Conservation (phyloP, 92 coral and sea anemone genomes). For the Porites cylindrica region DNA sequence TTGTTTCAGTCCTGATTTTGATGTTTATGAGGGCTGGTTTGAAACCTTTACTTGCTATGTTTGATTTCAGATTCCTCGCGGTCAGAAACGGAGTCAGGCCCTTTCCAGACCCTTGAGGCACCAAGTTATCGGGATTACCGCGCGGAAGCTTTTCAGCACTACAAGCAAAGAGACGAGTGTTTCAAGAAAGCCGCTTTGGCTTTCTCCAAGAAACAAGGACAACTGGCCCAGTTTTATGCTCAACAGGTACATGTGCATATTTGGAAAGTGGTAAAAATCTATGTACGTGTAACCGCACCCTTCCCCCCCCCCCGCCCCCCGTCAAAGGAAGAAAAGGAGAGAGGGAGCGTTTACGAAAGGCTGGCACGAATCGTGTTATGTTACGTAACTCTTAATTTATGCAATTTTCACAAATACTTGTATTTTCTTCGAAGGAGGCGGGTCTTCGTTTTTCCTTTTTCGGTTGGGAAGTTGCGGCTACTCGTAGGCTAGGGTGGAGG, state of each 20-base stretch:
- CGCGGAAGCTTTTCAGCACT: constrained; percentile 90
- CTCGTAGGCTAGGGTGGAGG: no score
- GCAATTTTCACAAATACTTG: no score
- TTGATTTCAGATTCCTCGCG: constrained; percentile 20
- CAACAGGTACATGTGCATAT: constrained; percentile 70
- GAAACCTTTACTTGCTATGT: neutral
- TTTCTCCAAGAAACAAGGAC: constrained; percentile 92
- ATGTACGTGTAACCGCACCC: neutral
- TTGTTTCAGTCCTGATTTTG: no score
- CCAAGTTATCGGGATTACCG: constrained; percentile 93
- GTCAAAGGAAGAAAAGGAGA: neutral
- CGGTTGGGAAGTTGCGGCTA: no score
- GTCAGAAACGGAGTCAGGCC: constrained; percentile 16
- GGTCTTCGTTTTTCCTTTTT: no score
- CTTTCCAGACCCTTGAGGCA: constrained; percentile 84
- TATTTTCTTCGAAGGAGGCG: no score
- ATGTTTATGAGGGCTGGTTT: no score
- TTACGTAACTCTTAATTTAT: no score
- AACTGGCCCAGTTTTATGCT: constrained; percentile 89
- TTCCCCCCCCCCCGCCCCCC: no score
- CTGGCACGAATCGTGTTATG: no score
- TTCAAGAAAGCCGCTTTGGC: constrained; percentile 99
- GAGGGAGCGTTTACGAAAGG: no score
- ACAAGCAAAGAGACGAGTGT: constrained; percentile 83
- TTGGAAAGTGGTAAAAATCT: neutral